These are phyloP conservation scores for Nyctibius bracteatus DNA, from an alignment of 2,113 vertebrate species.

Conservation along the genomic window DNA sequence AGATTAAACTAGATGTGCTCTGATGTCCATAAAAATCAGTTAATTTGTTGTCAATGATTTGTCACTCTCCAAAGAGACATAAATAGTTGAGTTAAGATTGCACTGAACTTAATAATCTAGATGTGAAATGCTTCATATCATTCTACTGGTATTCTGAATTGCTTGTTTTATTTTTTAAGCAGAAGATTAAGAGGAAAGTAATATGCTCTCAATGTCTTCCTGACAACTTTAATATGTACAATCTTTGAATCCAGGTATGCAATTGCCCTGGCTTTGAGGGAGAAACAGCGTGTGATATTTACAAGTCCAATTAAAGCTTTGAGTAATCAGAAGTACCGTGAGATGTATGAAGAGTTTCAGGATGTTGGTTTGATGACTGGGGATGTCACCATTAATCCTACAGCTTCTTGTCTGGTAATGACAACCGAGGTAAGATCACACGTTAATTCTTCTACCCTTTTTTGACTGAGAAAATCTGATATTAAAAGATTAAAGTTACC, in stretches of 20 bases:
- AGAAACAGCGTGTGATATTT: slow-evolving; percentile 98
- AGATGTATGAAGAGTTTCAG: slow-evolving; percentile 99
- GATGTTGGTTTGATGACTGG: slow-evolving; percentile 98
- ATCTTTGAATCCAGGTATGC: slow-evolving; percentile 81
- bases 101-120: neutral
- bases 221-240: neutral
- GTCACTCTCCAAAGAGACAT: neutral
- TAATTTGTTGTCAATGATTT: neutral
- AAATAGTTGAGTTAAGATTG: neutral
- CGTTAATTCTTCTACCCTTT: neutral
- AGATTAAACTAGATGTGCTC: neutral
- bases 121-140: neutral
- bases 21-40: neutral
- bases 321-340: slow-evolving; percentile 98
- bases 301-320: slow-evolving; percentile 98
- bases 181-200: neutral
- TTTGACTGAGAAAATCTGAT: neutral
- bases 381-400: slow-evolving; percentile 98
- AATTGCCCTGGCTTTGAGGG: slow-evolving; percentile 91
- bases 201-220: neutral
- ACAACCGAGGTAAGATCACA: slow-evolving; percentile 88
- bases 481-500: neutral
- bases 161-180: neutral
- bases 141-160: neutral
- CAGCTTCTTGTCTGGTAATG: slow-evolving; percentile 97